Evolutionary conservation across 2,113 vertebrate genomes (phyloP).

Genomic region (Drymodes brunneopygia): DNA sequence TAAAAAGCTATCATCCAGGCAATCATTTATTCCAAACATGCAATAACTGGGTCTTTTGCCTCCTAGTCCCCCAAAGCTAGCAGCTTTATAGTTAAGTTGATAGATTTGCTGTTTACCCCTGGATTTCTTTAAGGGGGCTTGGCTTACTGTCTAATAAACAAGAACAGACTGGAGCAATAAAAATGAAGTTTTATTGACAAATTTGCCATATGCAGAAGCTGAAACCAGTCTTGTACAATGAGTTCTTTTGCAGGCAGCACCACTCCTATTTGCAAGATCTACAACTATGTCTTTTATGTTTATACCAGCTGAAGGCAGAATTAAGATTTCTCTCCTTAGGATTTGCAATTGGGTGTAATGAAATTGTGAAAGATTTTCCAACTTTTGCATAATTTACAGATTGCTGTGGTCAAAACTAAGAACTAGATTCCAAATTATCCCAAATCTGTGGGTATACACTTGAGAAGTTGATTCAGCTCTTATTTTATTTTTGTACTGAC

Average conservation of each 20-base stretch:
- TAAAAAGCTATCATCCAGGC: not conserved
- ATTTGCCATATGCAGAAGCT: not conserved
- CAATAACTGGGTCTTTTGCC: not conserved
- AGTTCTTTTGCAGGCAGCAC: not conserved
- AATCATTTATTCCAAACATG: not conserved
- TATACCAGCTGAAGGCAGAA: not conserved
- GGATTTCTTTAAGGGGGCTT: not conserved
- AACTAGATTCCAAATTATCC: not conserved
- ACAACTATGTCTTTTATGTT: rapidly evolving
- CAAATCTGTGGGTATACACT: not conserved
- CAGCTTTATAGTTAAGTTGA: not conserved
- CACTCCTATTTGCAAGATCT: not conserved
- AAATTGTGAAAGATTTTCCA: not conserved
- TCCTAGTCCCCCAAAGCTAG: not conserved
- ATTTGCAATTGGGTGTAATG: not conserved
- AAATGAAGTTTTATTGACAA: not conserved
- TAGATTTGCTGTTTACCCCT: not conserved
- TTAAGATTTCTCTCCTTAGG: not conserved
- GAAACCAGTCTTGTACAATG: not conserved
- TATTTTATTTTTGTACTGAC: not conserved
- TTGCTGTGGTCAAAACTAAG: not conserved
- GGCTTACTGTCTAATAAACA: not conserved
- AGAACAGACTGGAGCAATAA: not conserved
- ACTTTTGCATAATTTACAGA: not conserved
- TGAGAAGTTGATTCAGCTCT: not conserved